Percentiles rank a stretch among this genome's conserved stretches.
Conservation (phyloP, 2,797 vertebrate species). For the Acipenser ruthenus region DNA sequence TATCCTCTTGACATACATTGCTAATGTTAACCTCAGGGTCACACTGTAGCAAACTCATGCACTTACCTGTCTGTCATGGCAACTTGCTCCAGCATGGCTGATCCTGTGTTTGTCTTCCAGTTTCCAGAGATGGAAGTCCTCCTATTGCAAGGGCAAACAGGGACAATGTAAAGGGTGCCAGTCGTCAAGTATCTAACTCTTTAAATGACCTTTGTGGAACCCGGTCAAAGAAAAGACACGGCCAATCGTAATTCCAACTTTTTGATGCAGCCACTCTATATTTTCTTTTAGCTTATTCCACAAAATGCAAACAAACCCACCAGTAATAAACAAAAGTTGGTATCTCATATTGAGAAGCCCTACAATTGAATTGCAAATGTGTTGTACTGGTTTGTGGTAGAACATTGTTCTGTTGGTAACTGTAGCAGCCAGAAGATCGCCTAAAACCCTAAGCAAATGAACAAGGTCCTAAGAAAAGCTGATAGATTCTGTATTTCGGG, state of each 20-base stretch:
- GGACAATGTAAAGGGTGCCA: not conserved
- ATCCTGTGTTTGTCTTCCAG: constrained; percentile 97
- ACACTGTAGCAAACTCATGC: not conserved
- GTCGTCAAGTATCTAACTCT: not conserved
- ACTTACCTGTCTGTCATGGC: constrained; percentile 97
- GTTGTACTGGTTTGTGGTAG: no score
- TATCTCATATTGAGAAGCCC: no score
- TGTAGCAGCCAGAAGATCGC: no score
- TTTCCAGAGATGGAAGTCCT: constrained; percentile 97
- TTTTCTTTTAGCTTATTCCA: no score
- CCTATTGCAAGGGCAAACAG: constrained; percentile 53
- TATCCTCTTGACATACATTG: constrained; percentile 13
- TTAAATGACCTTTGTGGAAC: not conserved
- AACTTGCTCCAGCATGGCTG: constrained; percentile 97
- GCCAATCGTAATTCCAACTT: not conserved
- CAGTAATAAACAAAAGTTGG: no score
- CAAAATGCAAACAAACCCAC: no score
- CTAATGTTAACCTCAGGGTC: constrained; percentile 18
- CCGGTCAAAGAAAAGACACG: no score
- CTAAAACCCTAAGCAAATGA: no score
- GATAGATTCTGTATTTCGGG: no score
- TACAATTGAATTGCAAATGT: no score
- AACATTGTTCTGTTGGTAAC: no score
- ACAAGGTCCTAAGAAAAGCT: no score
- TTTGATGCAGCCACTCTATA: not conserved